phyloP scores from a whole-genome alignment of 2,113 vertebrate genomes.

The Ploceus nigricollis region DNA sequence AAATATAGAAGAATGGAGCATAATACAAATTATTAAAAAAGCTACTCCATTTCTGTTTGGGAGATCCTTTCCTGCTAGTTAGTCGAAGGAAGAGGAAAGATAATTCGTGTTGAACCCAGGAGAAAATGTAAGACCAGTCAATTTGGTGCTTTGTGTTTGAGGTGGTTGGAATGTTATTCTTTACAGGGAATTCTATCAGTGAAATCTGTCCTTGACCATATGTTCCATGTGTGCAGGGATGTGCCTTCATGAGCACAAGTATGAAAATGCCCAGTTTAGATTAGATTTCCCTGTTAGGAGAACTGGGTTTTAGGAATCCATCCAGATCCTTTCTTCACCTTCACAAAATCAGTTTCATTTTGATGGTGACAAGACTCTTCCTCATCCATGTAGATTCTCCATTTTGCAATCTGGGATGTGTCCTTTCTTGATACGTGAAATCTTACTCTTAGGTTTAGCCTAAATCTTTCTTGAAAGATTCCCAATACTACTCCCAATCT shows the following conservation, averaged over 20 bases:
- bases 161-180: neutral
- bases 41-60: neutral
- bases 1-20: neutral
- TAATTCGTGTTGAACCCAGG: neutral
- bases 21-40: neutral
- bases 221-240: fast-evolving
- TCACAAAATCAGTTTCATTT: neutral
- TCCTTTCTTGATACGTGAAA: neutral
- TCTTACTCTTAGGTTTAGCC: neutral
- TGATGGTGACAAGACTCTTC: neutral
- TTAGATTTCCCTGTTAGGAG: neutral
- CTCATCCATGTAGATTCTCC: neutral
- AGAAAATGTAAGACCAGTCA: neutral
- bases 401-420: neutral
- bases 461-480: neutral
- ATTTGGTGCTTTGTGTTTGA: neutral
- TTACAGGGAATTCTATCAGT: neutral
- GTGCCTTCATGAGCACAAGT: fast-evolving
- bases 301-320: neutral
- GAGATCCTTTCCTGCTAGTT: neutral
- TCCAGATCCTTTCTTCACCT: neutral
- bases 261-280: neutral
- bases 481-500: neutral
- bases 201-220: neutral
- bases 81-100: neutral